Percentiles rank a stretch among this genome's conserved stretches.
Evolutionary conservation across 1,140 invertebrate species (phyloP).

Genomic region (Mycetomoellerius zeteki): DNA sequence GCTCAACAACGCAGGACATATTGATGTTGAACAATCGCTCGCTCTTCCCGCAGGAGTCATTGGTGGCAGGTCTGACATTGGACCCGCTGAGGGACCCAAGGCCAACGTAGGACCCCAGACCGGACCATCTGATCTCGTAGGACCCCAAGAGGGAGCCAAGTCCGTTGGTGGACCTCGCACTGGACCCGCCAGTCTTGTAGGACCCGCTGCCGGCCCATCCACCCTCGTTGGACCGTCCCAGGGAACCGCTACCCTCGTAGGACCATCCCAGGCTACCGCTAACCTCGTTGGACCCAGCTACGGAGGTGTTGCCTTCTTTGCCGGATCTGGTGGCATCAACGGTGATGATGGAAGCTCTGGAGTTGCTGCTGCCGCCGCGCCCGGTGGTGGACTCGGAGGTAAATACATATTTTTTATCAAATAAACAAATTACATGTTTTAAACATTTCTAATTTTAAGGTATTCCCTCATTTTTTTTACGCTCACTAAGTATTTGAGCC

Average conservation of each 20-base stretch:
- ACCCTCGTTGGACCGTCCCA: slow-evolving; percentile 85
- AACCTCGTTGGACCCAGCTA: slow-evolving; percentile 86
- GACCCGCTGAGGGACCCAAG: slow-evolving; percentile 86
- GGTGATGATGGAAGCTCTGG: slow-evolving; percentile 86
- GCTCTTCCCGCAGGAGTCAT: slow-evolving; percentile 80
- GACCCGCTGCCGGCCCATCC: slow-evolving; percentile 85
- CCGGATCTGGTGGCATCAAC: slow-evolving; percentile 86
- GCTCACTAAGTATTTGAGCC: neutral
- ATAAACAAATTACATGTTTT: neutral
- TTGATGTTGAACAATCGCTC: slow-evolving; percentile 19
- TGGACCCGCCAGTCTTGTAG: slow-evolving; percentile 85
- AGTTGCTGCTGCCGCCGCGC: slow-evolving; percentile 85
- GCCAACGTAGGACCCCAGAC: slow-evolving; percentile 86
- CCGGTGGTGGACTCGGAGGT: slow-evolving; percentile 75
- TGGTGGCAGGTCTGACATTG: slow-evolving; percentile 86
- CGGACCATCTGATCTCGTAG: slow-evolving; percentile 85
- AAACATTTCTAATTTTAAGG: neutral
- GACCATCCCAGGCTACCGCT: slow-evolving; percentile 84
- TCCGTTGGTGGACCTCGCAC: slow-evolving; percentile 86
- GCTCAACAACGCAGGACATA: slow-evolving; percentile 21
- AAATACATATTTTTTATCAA: slow-evolving; percentile 25
- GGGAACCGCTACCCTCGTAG: slow-evolving; percentile 85
- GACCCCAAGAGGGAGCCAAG: slow-evolving; percentile 86
- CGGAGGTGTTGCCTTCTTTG: slow-evolving; percentile 85
- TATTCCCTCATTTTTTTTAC: neutral